Evolutionary conservation across 2,797 vertebrate species (phyloP), one percentile per base, ranked within the genome.

Genomic region (Mionectes olivaceus): DNA sequence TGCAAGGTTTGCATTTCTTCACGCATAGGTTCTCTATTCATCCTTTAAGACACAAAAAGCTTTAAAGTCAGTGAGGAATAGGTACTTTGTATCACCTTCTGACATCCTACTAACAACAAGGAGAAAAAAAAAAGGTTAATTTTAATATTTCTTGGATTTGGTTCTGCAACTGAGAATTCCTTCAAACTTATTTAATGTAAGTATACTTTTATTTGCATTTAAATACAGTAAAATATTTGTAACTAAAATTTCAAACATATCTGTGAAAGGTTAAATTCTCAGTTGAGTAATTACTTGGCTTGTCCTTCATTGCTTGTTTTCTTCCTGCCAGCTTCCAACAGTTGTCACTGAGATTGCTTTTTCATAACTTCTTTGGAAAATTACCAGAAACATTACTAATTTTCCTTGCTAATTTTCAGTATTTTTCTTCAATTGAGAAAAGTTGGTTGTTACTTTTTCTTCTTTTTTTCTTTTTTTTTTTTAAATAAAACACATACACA

Each of bases 361-460:
- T 83, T 74, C 37, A 7, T 53, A 32, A 47, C 11, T 50, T 46
- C 15, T 44, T 70, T 77, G 21, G 18, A 83, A 74, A 63, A 82
- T 33, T 67, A 24, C 28, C 10, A 77, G 7, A 19, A 57, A 3
- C 25, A 44, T 24, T 43, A 7, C 8, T 86, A 85, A 77, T 71
- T 60, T 41, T 83, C 52, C 19, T 56, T 68, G 6, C 1, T 53
- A 37, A 7, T 76, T 46, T 87, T 77, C 4, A 2, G 13, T 47
- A 23, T 13, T 35, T 1, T 85, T 56, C 14, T 89, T 77, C 10
- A 39, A 4, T 57, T 44, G 41, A 55, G 32, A 43, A 5, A 79
- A 46, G 3, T 19, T 68, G 3, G 4, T 3, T 11, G 1, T 71
- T 21, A 9, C 2, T 0, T 13, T 22, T 49, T 19, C 22, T 24